phyloP scores from a whole-genome alignment of 1,140 invertebrate genomes.

The Drosophila lacteicornis region DNA sequence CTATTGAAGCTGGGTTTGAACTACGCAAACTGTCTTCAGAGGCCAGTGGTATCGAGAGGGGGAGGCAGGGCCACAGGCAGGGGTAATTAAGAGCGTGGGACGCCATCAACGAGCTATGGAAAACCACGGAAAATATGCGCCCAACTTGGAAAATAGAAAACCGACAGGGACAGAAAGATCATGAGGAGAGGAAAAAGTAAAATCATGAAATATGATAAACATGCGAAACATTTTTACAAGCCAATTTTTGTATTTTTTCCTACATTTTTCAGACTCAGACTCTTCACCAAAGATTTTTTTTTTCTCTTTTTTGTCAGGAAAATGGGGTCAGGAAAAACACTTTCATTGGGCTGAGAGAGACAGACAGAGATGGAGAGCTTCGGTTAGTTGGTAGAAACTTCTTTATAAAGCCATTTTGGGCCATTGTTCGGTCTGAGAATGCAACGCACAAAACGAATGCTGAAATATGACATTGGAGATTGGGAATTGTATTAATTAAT shows the following conservation, averaged over 20 bases:
- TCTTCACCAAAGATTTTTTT: conserved; percentile 23
- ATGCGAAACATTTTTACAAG: conserved; percentile 56
- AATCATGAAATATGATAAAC: conserved; percentile 65
- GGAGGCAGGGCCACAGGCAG: neutral
- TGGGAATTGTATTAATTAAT: conserved; percentile 51
- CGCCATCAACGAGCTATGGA: conserved; percentile 29
- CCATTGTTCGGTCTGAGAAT: conserved; percentile 38
- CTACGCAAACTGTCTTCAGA: conserved; percentile 27
- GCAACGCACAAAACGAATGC: conserved; percentile 37
- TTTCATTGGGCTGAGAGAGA: conserved; percentile 35
- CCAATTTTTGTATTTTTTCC: conserved; percentile 32
- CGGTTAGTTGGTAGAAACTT: conserved; percentile 31
- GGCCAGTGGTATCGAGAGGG: neutral
- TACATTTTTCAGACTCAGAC: neutral
- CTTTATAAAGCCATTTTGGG: conserved; percentile 41
- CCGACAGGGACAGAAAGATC: conserved; percentile 25
- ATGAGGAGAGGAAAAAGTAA: conserved; percentile 32
- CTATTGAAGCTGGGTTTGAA: conserved; percentile 34
- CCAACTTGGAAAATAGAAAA: conserved; percentile 46
- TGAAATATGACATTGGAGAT: conserved; percentile 50
- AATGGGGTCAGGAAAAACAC: conserved; percentile 56
- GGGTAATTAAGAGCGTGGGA: conserved; percentile 57
- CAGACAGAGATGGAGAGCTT: neutral
- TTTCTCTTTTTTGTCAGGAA: neutral
- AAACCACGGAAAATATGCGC: conserved; percentile 52